Evolutionary conservation across 2,113 vertebrate genomes (phyloP), one percentile per base, ranked within the genome.

Genomic region (Rhynchomys soricoides): DNA sequence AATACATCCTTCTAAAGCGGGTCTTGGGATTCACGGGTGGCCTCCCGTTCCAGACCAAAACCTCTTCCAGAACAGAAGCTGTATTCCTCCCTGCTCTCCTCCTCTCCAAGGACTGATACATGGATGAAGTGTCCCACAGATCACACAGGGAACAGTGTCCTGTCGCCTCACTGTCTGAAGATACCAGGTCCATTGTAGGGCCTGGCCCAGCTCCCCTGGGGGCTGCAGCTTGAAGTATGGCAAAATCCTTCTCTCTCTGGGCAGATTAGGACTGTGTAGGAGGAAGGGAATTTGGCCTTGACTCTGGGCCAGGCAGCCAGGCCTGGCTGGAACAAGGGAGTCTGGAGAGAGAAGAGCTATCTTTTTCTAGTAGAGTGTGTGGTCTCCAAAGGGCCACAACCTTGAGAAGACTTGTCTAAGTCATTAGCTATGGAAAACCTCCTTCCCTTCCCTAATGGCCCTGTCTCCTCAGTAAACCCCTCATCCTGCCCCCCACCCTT

Each of bases 281-380:
- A 95, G 93, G 89, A 91, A 94, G 71, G 86, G 96, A 97, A 73
- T 34, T 52, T 95, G 89, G 95, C 92, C 90, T 97, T 91, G 95
- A 95, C 50, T 95, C 86, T 89, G 31, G 70, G 52, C 71, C 96
- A 87, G 40, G 79, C 17, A 12, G 70, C 64, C 78, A 91, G 66
- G 94, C 85, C 93, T 75, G 43, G 62, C 45, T 52, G 40, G 66
- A 90, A 50, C 37, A 4, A 22, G 10, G 64, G 0, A 31, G 64
- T 71, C 64, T 89, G 71, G 71, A 81, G 75, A 21, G 45, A 89
- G 31, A 45, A 66, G 45, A 55, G 71, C 37, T 70, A 2, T 43
- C 62, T 1, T 29, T 66, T 78, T 96, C 89, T 48, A 29, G 48
- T 45, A 52, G 64, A 10, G 50, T 62, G 59, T 3, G 10, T n/a